Evolutionary conservation across 2,113 vertebrate genomes (phyloP).

Genomic region (Taxidea taxus): DNA sequence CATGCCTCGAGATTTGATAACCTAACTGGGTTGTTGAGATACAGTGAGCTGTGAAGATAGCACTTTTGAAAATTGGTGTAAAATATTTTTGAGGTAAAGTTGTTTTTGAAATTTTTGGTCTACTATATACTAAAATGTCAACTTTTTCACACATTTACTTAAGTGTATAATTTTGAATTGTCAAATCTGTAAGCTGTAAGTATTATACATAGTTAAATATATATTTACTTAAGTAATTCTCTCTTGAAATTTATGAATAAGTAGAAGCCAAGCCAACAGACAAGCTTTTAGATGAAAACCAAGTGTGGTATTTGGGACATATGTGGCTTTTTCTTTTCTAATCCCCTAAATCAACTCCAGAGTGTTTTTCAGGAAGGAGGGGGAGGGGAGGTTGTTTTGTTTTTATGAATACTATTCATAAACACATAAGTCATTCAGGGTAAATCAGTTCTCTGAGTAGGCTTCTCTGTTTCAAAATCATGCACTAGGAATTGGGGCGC

Average conservation of each 20-base stretch:
- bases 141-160: constrained; percentile 52
- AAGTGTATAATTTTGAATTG: constrained; percentile 50
- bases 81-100: constrained; percentile 45
- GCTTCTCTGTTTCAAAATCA: not conserved
- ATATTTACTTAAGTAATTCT: constrained; percentile 71
- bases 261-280: not conserved
- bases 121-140: constrained; percentile 28
- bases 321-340: not conserved
- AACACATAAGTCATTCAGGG: not conserved
- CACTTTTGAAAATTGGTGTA: constrained; percentile 40
- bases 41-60: not conserved
- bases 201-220: constrained; percentile 71
- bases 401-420: not conserved
- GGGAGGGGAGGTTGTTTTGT: not conserved
- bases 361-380: not conserved
- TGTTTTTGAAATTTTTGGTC: constrained; percentile 36
- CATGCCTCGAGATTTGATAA: not conserved
- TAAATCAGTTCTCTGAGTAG: not conserved
- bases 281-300: not conserved
- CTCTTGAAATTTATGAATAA: constrained; percentile 42
- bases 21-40: not conserved
- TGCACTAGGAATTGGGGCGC: not conserved
- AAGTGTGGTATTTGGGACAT: not conserved
- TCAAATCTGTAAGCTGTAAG: constrained; percentile 78
- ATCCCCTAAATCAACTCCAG: not conserved